phyloP scores from a whole-genome alignment of 2,113 vertebrate species.

The Opisthocomus hoazin region DNA sequence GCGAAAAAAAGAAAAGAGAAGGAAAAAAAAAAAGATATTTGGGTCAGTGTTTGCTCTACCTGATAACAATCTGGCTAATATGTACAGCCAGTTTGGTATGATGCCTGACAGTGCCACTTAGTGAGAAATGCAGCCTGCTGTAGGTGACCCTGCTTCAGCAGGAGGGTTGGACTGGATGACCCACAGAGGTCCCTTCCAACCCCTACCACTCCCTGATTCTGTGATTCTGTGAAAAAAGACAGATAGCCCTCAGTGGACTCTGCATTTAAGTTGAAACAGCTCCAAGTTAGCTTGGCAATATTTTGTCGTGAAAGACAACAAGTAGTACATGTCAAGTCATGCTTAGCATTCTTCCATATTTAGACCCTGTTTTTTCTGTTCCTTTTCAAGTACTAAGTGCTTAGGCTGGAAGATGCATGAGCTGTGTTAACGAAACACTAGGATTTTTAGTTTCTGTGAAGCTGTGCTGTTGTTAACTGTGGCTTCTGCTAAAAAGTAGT shows the following conservation, averaged over 20 bases:
- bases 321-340: not conserved
- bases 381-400: not conserved
- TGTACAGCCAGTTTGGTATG: not conserved
- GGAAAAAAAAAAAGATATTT: not conserved
- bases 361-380: not conserved
- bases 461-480: not conserved
- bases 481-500: not conserved
- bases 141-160: too few relatives aligned
- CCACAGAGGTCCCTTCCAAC: too few relatives aligned
- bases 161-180: too few relatives aligned
- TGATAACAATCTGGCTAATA: not conserved
- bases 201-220: too few relatives aligned
- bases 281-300: not conserved
- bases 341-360: not conserved
- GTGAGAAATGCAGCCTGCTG: too few relatives aligned
- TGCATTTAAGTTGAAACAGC: not conserved
- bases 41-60: not conserved
- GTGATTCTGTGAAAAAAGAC: too few relatives aligned
- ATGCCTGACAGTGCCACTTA: not conserved
- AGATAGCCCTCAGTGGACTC: not conserved
- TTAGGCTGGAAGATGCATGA: not conserved
- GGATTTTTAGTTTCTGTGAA: not conserved
- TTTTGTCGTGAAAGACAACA: not conserved
- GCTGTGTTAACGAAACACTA: accelerated
- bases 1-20: too few relatives aligned